Evolutionary conservation across 1,140 invertebrate genomes (phyloP).

Genomic region (Sinella curviseta): DNA sequence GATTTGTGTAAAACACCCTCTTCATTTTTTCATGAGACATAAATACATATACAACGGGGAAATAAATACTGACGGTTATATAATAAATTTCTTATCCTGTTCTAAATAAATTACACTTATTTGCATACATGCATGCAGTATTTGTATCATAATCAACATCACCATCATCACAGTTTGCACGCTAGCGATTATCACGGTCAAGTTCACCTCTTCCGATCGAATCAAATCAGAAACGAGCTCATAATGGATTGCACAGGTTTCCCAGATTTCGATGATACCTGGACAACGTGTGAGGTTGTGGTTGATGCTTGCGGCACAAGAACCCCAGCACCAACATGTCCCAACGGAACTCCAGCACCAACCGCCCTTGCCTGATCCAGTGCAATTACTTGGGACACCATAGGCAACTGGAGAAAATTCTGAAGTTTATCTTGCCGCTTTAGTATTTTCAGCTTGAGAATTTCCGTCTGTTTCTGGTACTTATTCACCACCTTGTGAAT

Average conservation of each 20-base stretch:
- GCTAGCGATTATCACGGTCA: neutral
- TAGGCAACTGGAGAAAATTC: slow-evolving; percentile 2
- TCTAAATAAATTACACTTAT: too few species aligned
- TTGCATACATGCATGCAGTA: too few species aligned
- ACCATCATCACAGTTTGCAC: too few species aligned
- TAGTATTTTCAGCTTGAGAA: slow-evolving; percentile 13
- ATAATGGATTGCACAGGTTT: neutral
- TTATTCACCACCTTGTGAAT: slow-evolving; percentile 13
- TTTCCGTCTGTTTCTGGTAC: slow-evolving; percentile 9
- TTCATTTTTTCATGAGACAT: too few species aligned
- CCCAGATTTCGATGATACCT: neutral
- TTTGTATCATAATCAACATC: too few species aligned
- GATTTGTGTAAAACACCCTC: too few species aligned
- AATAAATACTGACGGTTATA: too few species aligned
- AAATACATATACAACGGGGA: too few species aligned
- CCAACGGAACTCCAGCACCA: too few species aligned
- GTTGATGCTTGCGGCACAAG: too few species aligned
- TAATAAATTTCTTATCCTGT: too few species aligned
- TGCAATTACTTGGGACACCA: neutral
- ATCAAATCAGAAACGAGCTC: neutral
- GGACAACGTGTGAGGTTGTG: neutral
- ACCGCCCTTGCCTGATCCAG: neutral
- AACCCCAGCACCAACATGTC: too few species aligned
- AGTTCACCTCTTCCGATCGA: neutral
- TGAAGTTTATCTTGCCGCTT: neutral